Evolutionary conservation across 2,797 vertebrate genomes (phyloP), one percentile per base, ranked within the genome.

Genomic region (Percopsis omiscomaycus): DNA sequence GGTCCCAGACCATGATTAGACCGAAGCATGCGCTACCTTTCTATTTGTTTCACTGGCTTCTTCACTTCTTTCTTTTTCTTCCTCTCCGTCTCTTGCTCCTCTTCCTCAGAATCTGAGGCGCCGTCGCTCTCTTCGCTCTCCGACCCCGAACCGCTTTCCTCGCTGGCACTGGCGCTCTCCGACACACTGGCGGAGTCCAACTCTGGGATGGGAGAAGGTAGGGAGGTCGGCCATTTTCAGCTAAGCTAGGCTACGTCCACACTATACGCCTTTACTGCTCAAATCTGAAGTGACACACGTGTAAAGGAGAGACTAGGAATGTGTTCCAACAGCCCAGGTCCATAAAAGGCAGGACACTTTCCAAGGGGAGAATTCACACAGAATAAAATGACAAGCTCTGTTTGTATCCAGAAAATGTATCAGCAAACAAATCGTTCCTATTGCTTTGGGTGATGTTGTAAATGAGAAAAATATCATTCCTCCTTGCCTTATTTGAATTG

Each of bases 121-220:
- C 95, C 94, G 10, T 90, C 91, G 0, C 94, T 97, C 58, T 95
- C 95, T 27, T 92, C 92, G 0, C 93, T 96, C 64, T 91, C 92
- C 0, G 93, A 95, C 30, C 82, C 93, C 0, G 94, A 95, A 27
- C 85, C 85, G 1, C 94, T 90, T 11, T 90, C 94, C 13, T 92
- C 95, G 61, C 89, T 93, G 72, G 61, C 82, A 1, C 92, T 94
- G 50, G 83, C 55, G 0, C 92, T 96, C 32, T 93, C 95, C 0
- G 92, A 92, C 27, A 91, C 89, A 0, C 94, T 98, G 73, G 88
- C 88, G 0, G 95, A 94, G 73, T 94, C 94, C 0, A 95, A 95
- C 63, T 96, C 97, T 98, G 88, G n/a, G 11, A 42, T 16, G 2
- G 16, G 55, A 47, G 12, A 49, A 50, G 29, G 32, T 37, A 8